phyloP scores from a whole-genome alignment of 2,888 invertebrate species.

The Mythimna impura region DNA sequence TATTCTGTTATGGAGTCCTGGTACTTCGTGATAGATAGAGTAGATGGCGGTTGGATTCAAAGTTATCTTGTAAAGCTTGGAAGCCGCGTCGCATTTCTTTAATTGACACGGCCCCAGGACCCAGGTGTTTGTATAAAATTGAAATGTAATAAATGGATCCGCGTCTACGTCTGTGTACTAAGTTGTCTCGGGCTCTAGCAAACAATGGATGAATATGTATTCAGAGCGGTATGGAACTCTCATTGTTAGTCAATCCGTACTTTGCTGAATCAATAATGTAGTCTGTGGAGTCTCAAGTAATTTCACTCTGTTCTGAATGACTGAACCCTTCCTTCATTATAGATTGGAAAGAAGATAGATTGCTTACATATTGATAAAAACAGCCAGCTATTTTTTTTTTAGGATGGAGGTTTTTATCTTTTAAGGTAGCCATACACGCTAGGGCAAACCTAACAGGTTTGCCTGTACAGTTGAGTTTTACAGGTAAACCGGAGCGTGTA shows the following conservation, averaged over 20 bases:
- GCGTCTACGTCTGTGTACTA: conserved; percentile 43
- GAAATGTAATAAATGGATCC: conserved; percentile 55
- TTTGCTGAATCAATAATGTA: conserved; percentile 47
- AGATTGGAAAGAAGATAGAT: conserved; percentile 21
- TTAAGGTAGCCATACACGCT: too few species aligned
- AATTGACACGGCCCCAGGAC: conserved; percentile 45
- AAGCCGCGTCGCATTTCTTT: conserved; percentile 42
- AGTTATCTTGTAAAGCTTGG: conserved; percentile 13
- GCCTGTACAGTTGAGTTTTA: too few species aligned
- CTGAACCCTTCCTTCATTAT: conserved; percentile 28
- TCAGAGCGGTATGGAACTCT: conserved; percentile 44
- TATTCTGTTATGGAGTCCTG: conserved; percentile 47
- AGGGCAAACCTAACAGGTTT: too few species aligned
- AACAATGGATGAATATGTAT: conserved; percentile 58
- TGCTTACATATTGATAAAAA: conserved; percentile 1
- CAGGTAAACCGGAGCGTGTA: too few species aligned
- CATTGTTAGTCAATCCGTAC: conserved; percentile 55
- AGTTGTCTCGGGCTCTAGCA: conserved; percentile 36
- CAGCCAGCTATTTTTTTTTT: background rate
- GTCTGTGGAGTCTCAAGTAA: conserved; percentile 45
- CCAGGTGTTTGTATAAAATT: conserved; percentile 53
- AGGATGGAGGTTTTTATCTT: background rate
- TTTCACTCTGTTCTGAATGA: conserved; percentile 20
- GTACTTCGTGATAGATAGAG: conserved; percentile 40
- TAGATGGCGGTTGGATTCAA: conserved; percentile 3